Percentiles rank a stretch among this genome's conserved stretches.
phyloP scores from a whole-genome alignment of 2,113 vertebrate species.

The Pseudonaja textilis region DNA sequence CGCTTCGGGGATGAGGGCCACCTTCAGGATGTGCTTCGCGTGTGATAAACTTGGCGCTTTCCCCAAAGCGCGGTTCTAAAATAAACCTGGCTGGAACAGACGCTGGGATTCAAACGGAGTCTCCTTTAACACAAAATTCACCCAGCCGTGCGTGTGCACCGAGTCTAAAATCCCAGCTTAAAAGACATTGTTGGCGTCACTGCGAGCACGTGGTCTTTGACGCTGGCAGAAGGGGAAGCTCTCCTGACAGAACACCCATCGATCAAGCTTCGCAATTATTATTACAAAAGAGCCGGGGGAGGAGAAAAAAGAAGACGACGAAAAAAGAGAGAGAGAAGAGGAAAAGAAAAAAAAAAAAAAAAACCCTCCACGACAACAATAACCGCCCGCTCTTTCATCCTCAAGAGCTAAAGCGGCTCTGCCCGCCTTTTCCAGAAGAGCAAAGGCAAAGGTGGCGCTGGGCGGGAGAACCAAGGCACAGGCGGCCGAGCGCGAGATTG shows the following conservation, averaged over 20 bases:
- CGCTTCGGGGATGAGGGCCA: neutral
- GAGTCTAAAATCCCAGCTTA: neutral
- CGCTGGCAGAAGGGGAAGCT: neutral
- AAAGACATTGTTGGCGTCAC: neutral
- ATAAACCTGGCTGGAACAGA: neutral
- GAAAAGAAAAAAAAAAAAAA: accelerated
- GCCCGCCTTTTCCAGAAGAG: neutral
- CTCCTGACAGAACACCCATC: neutral
- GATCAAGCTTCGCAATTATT: neutral
- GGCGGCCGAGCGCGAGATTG: too few species aligned
- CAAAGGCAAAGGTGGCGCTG: neutral
- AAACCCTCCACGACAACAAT: too few species aligned
- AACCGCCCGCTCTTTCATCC: neutral
- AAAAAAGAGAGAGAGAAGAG: neutral
- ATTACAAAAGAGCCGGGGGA: neutral
- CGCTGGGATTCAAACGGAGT: neutral
- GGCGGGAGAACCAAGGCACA: neutral
- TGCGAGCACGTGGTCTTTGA: neutral
- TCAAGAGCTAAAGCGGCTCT: neutral
- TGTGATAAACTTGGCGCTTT: neutral
- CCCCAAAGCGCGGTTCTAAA: neutral
- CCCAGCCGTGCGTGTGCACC: neutral
- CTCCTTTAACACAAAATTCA: too few species aligned
- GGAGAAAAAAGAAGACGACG: neutral
- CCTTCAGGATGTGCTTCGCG: neutral